A percentile compares a stretch with the other conserved stretches of the same genome.
phyloP scores from a whole-genome alignment of 2,888 invertebrate genomes.

The Lamellibrachia columna region DNA sequence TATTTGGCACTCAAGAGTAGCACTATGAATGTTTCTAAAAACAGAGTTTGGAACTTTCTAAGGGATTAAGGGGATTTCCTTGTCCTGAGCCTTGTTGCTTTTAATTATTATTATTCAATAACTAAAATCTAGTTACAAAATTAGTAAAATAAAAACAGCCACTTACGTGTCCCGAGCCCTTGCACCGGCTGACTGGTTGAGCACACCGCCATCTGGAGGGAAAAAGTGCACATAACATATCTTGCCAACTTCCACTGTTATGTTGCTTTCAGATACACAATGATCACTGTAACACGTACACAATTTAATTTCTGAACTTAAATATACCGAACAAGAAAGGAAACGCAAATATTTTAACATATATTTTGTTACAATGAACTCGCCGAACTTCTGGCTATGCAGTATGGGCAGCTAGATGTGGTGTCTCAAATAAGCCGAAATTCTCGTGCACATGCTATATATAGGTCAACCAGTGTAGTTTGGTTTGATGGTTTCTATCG shows the following conservation, averaged over 20 bases:
- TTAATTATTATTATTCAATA: neutral
- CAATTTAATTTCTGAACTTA: neutral
- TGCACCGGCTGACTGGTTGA: conserved; percentile 36
- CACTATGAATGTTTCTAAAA: too few species aligned
- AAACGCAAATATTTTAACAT: neutral
- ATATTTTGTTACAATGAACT: neutral
- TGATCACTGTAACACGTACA: neutral
- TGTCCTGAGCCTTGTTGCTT: neutral
- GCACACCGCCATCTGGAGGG: conserved; percentile 27
- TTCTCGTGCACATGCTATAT: too few species aligned
- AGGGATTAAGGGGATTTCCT: neutral
- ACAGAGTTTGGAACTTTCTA: neutral
- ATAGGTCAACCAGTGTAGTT: too few species aligned
- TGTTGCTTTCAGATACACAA: neutral
- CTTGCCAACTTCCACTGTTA: neutral
- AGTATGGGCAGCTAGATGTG: neutral
- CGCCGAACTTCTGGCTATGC: neutral
- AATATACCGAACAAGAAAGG: neutral
- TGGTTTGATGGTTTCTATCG: too few species aligned
- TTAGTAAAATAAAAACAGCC: neutral
- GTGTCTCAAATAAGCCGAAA: too few species aligned
- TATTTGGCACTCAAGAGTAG: too few species aligned
- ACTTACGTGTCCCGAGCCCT: conserved; percentile 26
- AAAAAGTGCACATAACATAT: neutral
- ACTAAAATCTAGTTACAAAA: neutral